These are phyloP conservation scores for Zosterops borbonicus DNA, from an alignment of 2,113 vertebrate genomes.

Conservation along the genomic window DNA sequence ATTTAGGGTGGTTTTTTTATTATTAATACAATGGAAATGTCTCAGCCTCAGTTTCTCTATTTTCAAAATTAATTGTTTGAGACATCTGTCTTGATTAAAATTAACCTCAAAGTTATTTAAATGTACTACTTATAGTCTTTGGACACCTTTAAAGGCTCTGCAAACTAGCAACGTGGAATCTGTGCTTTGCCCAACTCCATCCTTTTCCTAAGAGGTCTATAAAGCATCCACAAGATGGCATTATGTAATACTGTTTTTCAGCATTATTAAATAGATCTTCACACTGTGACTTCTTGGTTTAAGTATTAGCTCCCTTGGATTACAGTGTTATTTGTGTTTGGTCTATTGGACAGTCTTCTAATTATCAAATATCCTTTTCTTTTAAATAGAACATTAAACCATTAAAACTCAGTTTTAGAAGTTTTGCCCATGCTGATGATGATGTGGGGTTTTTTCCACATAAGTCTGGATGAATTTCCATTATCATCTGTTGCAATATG, in stretches of 20 bases:
- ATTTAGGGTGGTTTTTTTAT: fast-evolving
- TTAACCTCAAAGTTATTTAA: not conserved
- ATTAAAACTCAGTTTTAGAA: not conserved
- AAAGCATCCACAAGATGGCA: conserved; percentile 25
- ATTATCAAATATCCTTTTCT: not conserved
- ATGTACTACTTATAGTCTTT: not conserved
- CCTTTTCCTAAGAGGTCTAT: not conserved
- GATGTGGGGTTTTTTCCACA: not conserved
- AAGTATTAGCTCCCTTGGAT: not conserved
- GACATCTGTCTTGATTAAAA: not conserved
- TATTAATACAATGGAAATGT: not conserved
- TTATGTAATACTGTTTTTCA: not conserved
- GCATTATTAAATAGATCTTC: not conserved
- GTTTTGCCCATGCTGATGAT: not conserved
- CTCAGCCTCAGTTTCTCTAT: not conserved
- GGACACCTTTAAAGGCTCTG: not conserved
- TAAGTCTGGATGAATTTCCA: not conserved
- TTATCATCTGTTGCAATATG: not conserved
- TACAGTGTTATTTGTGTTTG: not conserved
- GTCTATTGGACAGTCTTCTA: not conserved
- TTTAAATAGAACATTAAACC: not conserved
- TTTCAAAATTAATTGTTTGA: not conserved
- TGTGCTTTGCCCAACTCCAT: not conserved
- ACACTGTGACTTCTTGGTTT: not conserved
- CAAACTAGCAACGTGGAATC: not conserved